Evolutionary conservation across 2,113 vertebrate genomes (phyloP).

Genomic region (Daubentonia madagascariensis): DNA sequence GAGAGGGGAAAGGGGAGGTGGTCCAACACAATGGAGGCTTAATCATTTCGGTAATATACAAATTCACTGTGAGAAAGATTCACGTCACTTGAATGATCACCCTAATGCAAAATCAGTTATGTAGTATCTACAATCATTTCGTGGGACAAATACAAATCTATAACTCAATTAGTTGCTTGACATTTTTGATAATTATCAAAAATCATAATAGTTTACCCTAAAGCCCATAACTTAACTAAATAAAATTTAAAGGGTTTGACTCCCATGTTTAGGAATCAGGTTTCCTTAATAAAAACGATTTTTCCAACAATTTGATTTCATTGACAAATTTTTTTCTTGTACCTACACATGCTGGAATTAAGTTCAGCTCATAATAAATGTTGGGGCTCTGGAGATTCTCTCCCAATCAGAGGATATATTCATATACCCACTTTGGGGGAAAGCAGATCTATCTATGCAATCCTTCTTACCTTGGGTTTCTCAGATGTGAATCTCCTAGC

Average conservation of each 20-base stretch:
- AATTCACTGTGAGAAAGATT: not conserved
- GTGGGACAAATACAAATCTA: not conserved
- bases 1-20: not conserved
- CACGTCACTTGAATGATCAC: not conserved
- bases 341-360: not conserved
- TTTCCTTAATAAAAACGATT: slow-evolving; percentile 22
- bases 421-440: not conserved
- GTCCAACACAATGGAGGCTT: not conserved
- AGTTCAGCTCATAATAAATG: not conserved
- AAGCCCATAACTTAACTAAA: not conserved
- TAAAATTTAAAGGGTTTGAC: not conserved
- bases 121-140: not conserved
- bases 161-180: not conserved
- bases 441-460: not conserved
- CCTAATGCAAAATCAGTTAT: not conserved
- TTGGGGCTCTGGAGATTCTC: not conserved
- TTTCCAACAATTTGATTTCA: not conserved
- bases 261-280: slow-evolving; percentile 15
- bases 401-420: not conserved
- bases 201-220: not conserved
- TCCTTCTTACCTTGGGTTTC: slow-evolving; percentile 32
- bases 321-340: not conserved
- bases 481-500: not conserved
- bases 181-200: not conserved
- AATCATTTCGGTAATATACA: not conserved